A percentile compares a stretch with the other conserved stretches of the same genome.
Evolutionary conservation across 2,888 invertebrate genomes (phyloP).

Genomic region (Merodon equestris): DNA sequence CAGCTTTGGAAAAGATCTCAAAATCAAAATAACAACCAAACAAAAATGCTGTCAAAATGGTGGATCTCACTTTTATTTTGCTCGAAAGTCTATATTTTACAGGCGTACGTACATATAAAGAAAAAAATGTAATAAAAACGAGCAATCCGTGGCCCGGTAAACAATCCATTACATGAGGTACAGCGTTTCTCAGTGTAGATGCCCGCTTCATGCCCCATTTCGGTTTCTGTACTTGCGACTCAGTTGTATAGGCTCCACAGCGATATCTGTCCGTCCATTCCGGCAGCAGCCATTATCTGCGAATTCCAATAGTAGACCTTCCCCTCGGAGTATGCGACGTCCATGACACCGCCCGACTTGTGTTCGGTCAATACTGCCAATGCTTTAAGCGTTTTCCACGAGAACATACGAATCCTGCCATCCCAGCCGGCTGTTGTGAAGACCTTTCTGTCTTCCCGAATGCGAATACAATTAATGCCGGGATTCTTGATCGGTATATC

Average conservation of each 20-base stretch:
- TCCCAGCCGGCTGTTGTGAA: constrained; percentile 89
- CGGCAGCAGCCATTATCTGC: constrained; percentile 88
- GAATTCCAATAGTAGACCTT: constrained; percentile 85
- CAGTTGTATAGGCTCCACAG: constrained; percentile 90
- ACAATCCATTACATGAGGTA: no score
- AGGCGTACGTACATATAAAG: no score
- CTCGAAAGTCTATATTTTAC: no score
- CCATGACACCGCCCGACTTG: constrained; percentile 84
- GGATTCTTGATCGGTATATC: constrained; percentile 86
- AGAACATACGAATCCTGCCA: constrained; percentile 86
- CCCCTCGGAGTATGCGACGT: constrained; percentile 85
- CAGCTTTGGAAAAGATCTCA: no score
- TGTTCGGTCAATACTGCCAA: constrained; percentile 88
- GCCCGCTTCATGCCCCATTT: background rate
- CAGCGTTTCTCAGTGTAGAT: background rate
- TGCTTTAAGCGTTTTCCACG: constrained; percentile 87
- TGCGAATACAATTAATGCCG: constrained; percentile 85
- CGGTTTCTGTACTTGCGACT: constrained; percentile 42
- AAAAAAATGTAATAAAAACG: no score
- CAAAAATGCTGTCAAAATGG: no score
- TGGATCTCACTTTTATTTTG: no score
- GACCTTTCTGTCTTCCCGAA: constrained; percentile 86
- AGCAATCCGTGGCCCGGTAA: no score
- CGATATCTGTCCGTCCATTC: constrained; percentile 87
- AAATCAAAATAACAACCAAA: no score